Evolutionary conservation across 2,888 invertebrate genomes (phyloP).

Genomic region (Camponotus fellah): DNA sequence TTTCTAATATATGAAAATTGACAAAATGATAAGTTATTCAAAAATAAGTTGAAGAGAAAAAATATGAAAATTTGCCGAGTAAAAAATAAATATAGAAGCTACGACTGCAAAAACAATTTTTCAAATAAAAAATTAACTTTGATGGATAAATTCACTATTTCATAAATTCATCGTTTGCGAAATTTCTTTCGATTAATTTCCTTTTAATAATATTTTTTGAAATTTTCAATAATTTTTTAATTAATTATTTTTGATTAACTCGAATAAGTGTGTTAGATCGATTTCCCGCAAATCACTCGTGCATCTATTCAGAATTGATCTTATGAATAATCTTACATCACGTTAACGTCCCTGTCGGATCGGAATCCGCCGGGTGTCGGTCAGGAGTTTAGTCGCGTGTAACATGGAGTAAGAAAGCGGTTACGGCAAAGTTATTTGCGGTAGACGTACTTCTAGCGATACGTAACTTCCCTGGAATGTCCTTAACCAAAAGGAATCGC

Average conservation of each 20-base stretch:
- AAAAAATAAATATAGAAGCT: background rate
- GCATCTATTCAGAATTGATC: conserved; percentile 1
- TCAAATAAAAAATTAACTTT: background rate
- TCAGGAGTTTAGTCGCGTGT: conserved; percentile 53
- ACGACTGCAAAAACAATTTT: background rate
- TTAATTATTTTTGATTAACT: conserved; percentile 9
- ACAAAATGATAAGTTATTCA: background rate
- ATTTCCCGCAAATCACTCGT: background rate
- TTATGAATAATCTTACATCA: conserved; percentile 17
- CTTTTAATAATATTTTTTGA: background rate
- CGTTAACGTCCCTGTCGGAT: conserved; percentile 37
- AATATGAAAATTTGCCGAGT: background rate
- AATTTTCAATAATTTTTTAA: background rate
- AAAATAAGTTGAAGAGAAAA: background rate
- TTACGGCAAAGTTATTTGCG: conserved; percentile 50
- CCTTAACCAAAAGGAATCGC: conserved; percentile 36
- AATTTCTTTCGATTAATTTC: background rate
- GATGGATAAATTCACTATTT: background rate
- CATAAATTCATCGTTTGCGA: background rate
- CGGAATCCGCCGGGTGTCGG: conserved; percentile 44
- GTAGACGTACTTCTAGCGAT: conserved; percentile 45
- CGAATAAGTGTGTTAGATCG: background rate
- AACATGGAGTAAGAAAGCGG: conserved; percentile 54
- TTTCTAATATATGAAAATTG: background rate
- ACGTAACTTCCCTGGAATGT: conserved; percentile 45